Percentiles rank a stretch among this genome's conserved stretches.
phyloP scores from a whole-genome alignment of 2,888 invertebrate species.

The Cantharis lateralis region DNA sequence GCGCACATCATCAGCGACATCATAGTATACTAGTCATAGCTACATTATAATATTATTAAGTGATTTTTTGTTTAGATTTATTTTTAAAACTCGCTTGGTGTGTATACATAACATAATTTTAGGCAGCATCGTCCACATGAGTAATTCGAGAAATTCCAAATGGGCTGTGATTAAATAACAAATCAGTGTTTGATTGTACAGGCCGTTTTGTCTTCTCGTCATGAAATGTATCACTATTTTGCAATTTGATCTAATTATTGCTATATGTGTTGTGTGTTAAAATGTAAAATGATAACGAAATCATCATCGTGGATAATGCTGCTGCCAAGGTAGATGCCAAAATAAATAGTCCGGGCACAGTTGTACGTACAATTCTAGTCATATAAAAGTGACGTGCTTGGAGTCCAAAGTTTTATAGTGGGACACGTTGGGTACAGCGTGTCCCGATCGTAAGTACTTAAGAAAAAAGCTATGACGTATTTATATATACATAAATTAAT shows the following conservation, averaged over 20 bases:
- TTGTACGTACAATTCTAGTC: conserved; percentile 51
- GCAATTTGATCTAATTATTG: conserved; percentile 50
- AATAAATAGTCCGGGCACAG: conserved; percentile 45
- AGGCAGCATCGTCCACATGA: conserved; percentile 44
- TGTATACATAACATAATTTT: conserved; percentile 17
- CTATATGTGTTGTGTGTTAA: conserved; percentile 47
- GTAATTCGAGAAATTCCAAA: conserved; percentile 70
- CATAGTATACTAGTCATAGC: conserved; percentile 41
- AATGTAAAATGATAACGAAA: conserved; percentile 36
- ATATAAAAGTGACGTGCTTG: conserved; percentile 39
- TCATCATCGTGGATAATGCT: conserved; percentile 32
- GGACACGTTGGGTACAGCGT: conserved; percentile 25
- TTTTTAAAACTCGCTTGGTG: conserved; percentile 27
- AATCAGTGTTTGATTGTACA: conserved; percentile 72
- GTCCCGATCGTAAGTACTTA: conserved; percentile 27
- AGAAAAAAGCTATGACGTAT: conserved; percentile 51
- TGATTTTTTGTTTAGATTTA: conserved; percentile 6
- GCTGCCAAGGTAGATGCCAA: conserved; percentile 36
- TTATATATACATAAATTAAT: conserved; percentile 49
- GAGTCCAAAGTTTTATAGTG: conserved; percentile 32
- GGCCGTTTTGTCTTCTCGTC: conserved; percentile 68
- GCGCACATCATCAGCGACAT: conserved; percentile 31
- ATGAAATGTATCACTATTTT: conserved; percentile 54
- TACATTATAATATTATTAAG: conserved; percentile 32
- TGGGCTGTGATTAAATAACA: conserved; percentile 77